Evolutionary conservation across 2,113 vertebrate species (phyloP).

Genomic region (Polypterus senegalus): DNA sequence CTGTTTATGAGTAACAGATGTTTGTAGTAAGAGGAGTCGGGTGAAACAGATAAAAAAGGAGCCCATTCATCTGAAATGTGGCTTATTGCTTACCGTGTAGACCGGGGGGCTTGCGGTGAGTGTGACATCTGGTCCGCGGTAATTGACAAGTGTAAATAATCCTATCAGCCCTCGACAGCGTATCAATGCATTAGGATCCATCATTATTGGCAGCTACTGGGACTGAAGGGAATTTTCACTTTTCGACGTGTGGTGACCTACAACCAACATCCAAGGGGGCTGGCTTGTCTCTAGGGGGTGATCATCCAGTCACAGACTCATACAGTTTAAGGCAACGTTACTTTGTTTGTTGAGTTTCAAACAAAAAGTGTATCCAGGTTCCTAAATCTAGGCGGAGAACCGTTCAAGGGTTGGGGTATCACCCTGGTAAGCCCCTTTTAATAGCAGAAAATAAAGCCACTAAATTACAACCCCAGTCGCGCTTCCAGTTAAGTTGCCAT

Average conservation of each 20-base stretch:
- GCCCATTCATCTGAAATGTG: slow-evolving; percentile 2
- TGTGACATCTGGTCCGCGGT: slow-evolving; percentile 3
- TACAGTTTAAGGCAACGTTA: too few species aligned
- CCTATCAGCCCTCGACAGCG: slow-evolving; percentile 2
- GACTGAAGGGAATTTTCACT: background rate
- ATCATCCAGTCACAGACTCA: too few species aligned
- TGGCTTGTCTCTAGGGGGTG: too few species aligned
- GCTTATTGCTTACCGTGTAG: background rate
- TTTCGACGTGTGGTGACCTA: background rate
- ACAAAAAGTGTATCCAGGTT: too few species aligned
- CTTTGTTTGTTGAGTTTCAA: too few species aligned
- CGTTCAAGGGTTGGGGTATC: too few species aligned
- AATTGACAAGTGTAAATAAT: slow-evolving; percentile 19
- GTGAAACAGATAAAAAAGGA: background rate
- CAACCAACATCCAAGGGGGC: too few species aligned
- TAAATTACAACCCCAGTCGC: too few species aligned
- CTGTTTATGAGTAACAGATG: slow-evolving; percentile 22
- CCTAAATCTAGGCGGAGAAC: too few species aligned
- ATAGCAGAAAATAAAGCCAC: too few species aligned
- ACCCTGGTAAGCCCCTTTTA: too few species aligned
- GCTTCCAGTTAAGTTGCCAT: too few species aligned
- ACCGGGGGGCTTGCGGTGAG: background rate
- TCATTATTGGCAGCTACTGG: background rate
- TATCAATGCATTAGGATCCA: slow-evolving; percentile 4
- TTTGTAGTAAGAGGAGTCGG: background rate